These are phyloP conservation scores for Metacarcinus magister DNA, from an alignment of 2,888 invertebrate genomes.

Conservation along the genomic window DNA sequence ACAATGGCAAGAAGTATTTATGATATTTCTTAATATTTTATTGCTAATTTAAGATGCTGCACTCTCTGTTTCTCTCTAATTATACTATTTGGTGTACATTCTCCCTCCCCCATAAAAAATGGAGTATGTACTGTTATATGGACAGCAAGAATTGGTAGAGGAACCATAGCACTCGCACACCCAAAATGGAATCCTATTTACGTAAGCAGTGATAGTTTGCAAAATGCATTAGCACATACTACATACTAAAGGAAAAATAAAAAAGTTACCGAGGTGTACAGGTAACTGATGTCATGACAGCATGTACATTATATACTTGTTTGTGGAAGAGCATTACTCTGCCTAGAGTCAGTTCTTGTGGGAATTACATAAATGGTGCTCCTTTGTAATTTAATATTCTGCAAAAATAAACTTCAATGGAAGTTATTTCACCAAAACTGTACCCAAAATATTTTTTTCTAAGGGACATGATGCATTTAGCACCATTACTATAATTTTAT, in stretches of 20 bases:
- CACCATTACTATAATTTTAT: not conserved
- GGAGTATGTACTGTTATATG: not conserved
- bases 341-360: constrained; percentile 10
- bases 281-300: not conserved
- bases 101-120: not conserved
- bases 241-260: not conserved
- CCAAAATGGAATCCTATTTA: constrained; percentile 4
- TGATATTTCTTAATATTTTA: not conserved
- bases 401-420: not conserved
- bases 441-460: not conserved
- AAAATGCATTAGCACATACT: not conserved
- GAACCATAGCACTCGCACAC: constrained; percentile 34
- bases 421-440: not conserved
- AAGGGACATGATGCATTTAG: not conserved
- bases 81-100: not conserved
- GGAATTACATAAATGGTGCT: constrained; percentile 3
- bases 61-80: not conserved
- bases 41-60: not conserved
- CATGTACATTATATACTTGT: not conserved
- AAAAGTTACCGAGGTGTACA: not conserved
- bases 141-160: constrained; percentile 8
- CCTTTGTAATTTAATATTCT: constrained; percentile 3
- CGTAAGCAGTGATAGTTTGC: not conserved
- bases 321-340: not conserved
- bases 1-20: not conserved